Conservation (phyloP, 2,888 invertebrate genomes). For the Cheilosia vulpina region DNA sequence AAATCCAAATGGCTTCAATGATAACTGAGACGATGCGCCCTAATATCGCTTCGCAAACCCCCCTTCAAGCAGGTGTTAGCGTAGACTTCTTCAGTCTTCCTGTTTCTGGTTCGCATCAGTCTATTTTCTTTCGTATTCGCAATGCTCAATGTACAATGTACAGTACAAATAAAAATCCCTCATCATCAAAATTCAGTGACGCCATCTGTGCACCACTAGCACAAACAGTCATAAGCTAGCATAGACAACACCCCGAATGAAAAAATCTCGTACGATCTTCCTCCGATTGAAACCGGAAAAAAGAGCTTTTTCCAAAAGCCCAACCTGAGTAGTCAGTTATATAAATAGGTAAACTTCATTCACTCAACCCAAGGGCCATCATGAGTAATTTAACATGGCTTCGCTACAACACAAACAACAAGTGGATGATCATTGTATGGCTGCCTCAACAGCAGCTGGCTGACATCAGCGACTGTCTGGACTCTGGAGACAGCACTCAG, state of each 20-base stretch:
- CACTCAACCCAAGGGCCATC: constrained; percentile 1
- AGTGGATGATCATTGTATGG: neutral
- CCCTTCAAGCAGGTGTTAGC: too few species aligned
- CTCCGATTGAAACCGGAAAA: neutral
- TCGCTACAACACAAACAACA: constrained; percentile 2
- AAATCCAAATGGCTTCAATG: too few species aligned
- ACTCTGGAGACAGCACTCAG: constrained; percentile 28
- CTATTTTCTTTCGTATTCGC: too few species aligned
- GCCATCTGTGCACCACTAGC: neutral
- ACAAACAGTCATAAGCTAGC: neutral
- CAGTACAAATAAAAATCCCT: neutral
- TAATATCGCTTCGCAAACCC: too few species aligned
- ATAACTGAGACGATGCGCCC: too few species aligned
- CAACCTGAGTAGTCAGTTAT: neutral
- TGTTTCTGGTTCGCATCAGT: too few species aligned
- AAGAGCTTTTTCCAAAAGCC: neutral
- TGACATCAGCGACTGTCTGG: constrained; percentile 46
- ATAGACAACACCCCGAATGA: neutral
- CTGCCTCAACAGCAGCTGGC: constrained; percentile 55
- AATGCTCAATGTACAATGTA: neutral
- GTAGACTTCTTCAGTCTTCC: too few species aligned
- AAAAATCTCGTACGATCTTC: neutral
- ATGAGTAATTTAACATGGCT: neutral
- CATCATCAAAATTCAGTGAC: neutral
- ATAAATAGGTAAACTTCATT: too few species aligned